Evolutionary conservation across 92 coral and sea anemone species (phyloP).

Genomic region (Galaxea fascicularis): DNA sequence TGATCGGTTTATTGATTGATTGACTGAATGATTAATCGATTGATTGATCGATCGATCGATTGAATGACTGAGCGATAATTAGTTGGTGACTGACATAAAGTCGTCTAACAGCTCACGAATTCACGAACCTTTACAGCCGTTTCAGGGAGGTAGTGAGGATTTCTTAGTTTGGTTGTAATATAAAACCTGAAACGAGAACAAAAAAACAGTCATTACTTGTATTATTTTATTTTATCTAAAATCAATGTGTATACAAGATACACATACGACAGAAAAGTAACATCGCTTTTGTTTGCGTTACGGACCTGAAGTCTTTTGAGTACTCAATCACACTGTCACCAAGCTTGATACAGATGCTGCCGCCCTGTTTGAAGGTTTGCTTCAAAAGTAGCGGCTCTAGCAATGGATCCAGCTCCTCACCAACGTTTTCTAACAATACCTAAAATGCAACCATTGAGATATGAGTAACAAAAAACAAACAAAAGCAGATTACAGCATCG

Average conservation of each 20-base stretch:
- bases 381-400: constrained; percentile 89
- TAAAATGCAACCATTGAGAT: constrained; percentile 8
- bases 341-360: constrained; percentile 92
- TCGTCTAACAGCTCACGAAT: not conserved
- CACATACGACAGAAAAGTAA: not conserved
- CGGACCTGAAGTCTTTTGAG: constrained; percentile 93
- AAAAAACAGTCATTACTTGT: not conserved
- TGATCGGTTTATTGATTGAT: not conserved
- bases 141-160: constrained; percentile 96
- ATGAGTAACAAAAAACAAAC: not conserved
- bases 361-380: constrained; percentile 98
- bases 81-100: not conserved
- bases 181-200: constrained; percentile 72
- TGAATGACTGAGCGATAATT: no score
- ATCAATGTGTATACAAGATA: not conserved
- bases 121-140: constrained; percentile 90
- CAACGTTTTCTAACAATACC: constrained; percentile 96
- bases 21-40: not conserved
- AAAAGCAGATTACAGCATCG: not conserved
- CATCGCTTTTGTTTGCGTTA: not conserved
- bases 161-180: constrained; percentile 93
- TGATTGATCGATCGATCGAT: not conserved
- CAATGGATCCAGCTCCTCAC: constrained; percentile 94
- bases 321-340: constrained; percentile 97
- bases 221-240: no score